Base-by-base conservation (phyloP, 2,113 vertebrate species). In the Numenius arquata region DNA sequence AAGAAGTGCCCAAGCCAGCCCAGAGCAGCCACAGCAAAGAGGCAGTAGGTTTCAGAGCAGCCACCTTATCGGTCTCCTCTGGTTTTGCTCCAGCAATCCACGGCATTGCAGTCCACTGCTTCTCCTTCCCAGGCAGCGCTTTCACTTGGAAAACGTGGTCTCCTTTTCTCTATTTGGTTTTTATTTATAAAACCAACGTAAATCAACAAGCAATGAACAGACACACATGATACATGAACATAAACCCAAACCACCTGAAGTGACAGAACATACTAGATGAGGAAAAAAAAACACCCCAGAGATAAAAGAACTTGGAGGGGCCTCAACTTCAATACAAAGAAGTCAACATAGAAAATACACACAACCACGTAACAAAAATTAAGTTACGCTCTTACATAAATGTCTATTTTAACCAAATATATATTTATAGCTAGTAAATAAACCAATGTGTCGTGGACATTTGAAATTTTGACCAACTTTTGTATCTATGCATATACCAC, bases 81-180 rank as follows among this genome's bases (percentile, higher is more conserved):
- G 95, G 74, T 95, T 97, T 97, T 93, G 94, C 90, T 98, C 95
- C 98, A 90, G 87, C 62, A 94, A 94, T 97, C 97, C 71, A 19
- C 29, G 97, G 18, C 82, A 96, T 73, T 53, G 63, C 27, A 92
- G 84, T 94, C 97, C 91, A 97, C 68, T 93, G 93, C 76, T 96
- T 97, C 97, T 98, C 97, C 94, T 97, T 98, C 96, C 65, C 32
- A 79, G 96, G 93, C 59, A 97, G 89, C 12, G 88, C 55, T 95
- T 97, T 97, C 98, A 97, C 77, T 98, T 97, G 97, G 91, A 95
- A 97, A 98, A 98, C 93, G 95, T 95, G 95, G 89, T 98, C 97
- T 97, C 97, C 96, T 98, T 96, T 98, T 96, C 87, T 98, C 98
- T 98, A 98, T 97, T 97, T 92, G 48, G 55, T 97, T 97, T 96